Evolutionary conservation across 1,140 invertebrate genomes (phyloP).

Genomic region (Pseudomyrmex cubaensis): DNA sequence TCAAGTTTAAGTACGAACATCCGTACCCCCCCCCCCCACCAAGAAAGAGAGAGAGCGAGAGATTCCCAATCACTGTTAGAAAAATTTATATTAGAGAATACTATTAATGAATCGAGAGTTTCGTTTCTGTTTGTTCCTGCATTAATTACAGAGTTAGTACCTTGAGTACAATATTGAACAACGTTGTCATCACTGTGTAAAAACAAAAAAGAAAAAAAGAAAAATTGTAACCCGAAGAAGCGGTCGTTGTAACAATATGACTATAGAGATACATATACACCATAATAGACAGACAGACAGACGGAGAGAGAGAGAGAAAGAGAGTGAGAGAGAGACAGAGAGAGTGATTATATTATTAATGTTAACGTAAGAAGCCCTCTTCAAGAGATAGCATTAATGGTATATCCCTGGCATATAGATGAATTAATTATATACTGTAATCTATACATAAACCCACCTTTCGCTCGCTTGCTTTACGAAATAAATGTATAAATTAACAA

Average conservation of each 20-base stretch:
- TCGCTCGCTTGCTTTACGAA: constrained; percentile 81
- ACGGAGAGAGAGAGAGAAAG: too few species aligned
- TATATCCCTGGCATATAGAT: constrained; percentile 77
- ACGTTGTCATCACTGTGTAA: constrained; percentile 48
- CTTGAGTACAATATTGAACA: constrained; percentile 58
- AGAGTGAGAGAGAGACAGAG: too few species aligned
- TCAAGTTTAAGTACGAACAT: constrained; percentile 66
- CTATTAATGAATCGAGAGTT: constrained; percentile 42
- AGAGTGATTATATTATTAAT: constrained; percentile 70
- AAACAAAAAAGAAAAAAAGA: constrained; percentile 21
- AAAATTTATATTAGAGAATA: constrained; percentile 45
- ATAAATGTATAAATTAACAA: constrained; percentile 78
- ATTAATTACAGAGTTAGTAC: constrained; percentile 40
- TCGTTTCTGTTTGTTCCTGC: constrained; percentile 55
- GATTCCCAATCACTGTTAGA: constrained; percentile 47
- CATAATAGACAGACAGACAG: constrained; percentile 61
- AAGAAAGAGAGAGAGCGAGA: constrained; percentile 27
- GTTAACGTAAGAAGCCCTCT: constrained; percentile 79
- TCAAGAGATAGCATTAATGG: constrained; percentile 77
- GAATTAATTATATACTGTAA: constrained; percentile 79
- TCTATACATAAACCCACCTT: constrained; percentile 80
- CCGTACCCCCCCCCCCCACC: constrained; percentile 16
- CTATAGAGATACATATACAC: constrained; percentile 66
- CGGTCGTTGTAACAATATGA: constrained; percentile 58
- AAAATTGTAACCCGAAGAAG: constrained; percentile 43